Evolutionary conservation across 2,888 invertebrate genomes (phyloP).

Genomic region (Kuschelorhynchus macadamiae): DNA sequence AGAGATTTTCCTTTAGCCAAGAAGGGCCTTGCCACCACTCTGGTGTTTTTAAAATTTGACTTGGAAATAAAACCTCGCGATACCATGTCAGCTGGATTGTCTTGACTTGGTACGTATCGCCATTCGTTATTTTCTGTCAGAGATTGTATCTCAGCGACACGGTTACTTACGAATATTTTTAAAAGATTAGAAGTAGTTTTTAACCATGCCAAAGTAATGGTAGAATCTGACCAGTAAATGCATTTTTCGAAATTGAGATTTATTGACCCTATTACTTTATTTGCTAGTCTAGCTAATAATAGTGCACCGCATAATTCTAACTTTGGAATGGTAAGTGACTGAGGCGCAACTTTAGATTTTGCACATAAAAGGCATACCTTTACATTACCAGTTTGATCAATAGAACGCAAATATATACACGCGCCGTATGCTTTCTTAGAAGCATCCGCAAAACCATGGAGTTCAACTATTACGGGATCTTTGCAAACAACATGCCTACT

Average conservation of each 20-base stretch:
- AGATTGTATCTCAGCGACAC: constrained; percentile 51
- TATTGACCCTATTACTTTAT: constrained; percentile 25
- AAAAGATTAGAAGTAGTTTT: constrained; percentile 22
- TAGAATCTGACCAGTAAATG: constrained; percentile 42
- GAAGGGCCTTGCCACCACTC: too few relatives aligned
- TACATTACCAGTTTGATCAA: background rate
- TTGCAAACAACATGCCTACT: background rate
- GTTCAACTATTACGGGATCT: background rate
- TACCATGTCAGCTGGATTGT: too few relatives aligned
- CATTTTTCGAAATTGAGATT: constrained; percentile 31
- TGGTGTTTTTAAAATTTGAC: too few relatives aligned
- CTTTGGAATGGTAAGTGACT: constrained; percentile 47
- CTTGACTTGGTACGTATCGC: too few relatives aligned
- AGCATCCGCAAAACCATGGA: constrained; percentile 22
- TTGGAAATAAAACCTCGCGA: too few relatives aligned
- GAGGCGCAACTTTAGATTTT: constrained; percentile 44
- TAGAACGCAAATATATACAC: constrained; percentile 13
- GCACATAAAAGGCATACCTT: constrained; percentile 15
- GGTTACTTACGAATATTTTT: constrained; percentile 50
- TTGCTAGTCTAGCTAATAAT: constrained; percentile 38
- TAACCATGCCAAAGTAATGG: background rate
- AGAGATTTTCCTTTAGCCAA: background rate
- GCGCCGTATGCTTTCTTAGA: constrained; percentile 24
- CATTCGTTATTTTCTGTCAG: too few relatives aligned
- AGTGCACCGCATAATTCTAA: constrained; percentile 51